phyloP scores from a whole-genome alignment of 2,113 vertebrate species.

The Lepidothrix coronata region DNA sequence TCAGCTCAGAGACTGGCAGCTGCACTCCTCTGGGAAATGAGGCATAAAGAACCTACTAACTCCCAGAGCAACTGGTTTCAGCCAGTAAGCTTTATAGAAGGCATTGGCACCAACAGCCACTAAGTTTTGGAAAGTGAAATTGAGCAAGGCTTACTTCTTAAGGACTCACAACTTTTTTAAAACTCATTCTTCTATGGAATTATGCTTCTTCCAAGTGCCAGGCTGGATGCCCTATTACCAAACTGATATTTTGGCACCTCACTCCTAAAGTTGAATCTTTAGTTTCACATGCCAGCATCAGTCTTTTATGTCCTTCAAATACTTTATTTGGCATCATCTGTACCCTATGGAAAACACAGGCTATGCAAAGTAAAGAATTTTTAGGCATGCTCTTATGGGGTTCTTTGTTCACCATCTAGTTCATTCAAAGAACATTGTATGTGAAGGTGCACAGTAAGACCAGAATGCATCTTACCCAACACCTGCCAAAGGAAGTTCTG shows the following conservation, averaged over 20 bases:
- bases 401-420: neutral
- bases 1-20: neutral
- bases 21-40: neutral
- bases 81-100: neutral
- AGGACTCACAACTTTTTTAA: neutral
- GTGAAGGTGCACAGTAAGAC: neutral
- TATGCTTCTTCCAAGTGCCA: neutral
- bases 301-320: neutral
- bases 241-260: neutral
- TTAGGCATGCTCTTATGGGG: neutral
- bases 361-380: neutral
- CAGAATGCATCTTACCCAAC: neutral
- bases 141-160: neutral
- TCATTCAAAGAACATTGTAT: neutral
- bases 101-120: neutral
- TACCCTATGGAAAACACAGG: neutral
- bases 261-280: neutral
- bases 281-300: neutral
- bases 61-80: neutral
- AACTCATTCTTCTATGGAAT: neutral
- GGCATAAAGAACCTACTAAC: rapidly evolving
- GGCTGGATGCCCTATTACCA: neutral
- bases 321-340: neutral
- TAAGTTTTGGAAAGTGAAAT: neutral
- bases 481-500: neutral